Base-by-base conservation (phyloP, 2,113 vertebrate genomes). In the Abramis brama region DNA sequence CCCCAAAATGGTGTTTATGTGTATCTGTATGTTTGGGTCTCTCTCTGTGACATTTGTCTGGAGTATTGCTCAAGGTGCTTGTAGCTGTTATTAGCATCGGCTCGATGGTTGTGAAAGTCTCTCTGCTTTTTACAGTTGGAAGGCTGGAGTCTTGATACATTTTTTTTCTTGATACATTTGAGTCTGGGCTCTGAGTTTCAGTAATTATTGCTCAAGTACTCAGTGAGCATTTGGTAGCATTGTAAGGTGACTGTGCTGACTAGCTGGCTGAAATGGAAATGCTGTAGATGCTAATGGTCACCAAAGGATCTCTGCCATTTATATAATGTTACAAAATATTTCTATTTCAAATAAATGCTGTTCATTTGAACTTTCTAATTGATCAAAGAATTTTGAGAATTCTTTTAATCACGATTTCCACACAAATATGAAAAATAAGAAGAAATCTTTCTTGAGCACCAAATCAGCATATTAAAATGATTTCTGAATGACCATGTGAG, bases 31-130 rank as follows among this genome's bases (percentile, higher is more conserved):
- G 33, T 86, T 82, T 86, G 89, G 19, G 50, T 74, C 45, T 81
- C 43, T 73, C 55, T 81, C 45, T 73, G 78, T 87, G 85, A 82
- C 77, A 88, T 87, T 84, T 87, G 62, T 85, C 70, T 80, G 30
- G 50, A n/a, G 52, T 86, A 64, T 90, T 90, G 87, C 87, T 76
- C 66, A 88, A 87, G 47, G 50, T 79, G 23, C 30, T 86, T 86
- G 79, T 78, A 80, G 70, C 84, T 83, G 68, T 86, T 83, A 86
- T 91, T 89, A 86, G 86, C 77, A 30, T 47, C 23, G 17, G 57
- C 52, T 79, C 43, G 66, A 74, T 68, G 55, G 66, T 62, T 82
- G 75, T 43, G 50, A 52, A 80, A 68, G 30, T 57, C 17, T 19
- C 33, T 66, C 25, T 36, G 19, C 9, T 62, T 43, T 89, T 82